Conservation (phyloP, 2,113 vertebrate genomes). For the Corythaeola cristata region DNA sequence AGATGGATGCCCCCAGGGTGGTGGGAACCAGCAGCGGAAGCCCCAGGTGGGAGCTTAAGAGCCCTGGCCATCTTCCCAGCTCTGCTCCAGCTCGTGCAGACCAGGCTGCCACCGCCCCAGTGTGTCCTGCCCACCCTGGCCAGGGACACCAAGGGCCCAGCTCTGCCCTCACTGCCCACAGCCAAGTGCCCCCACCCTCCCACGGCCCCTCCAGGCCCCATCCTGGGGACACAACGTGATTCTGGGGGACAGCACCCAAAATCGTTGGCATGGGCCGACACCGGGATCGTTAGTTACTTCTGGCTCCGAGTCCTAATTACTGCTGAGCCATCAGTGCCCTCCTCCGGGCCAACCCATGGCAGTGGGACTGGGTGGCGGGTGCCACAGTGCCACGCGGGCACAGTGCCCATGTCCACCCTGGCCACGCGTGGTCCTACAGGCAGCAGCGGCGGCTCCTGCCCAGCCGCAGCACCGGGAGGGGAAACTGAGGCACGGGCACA, state of each 20-base stretch:
- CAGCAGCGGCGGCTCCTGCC: neutral
- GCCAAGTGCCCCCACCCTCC: no score
- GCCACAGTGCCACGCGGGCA: neutral
- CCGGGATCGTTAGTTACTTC: rapidly evolving
- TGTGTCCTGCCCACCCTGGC: neutral
- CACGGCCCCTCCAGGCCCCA: no score
- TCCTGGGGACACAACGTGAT: neutral
- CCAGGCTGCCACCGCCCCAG: neutral
- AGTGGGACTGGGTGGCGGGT: rapidly evolving
- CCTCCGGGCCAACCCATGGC: rapidly evolving
- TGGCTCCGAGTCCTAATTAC: neutral
- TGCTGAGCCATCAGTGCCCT: neutral
- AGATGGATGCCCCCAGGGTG: neutral
- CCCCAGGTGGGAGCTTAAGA: neutral
- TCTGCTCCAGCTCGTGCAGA: neutral
- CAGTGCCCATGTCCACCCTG: neutral
- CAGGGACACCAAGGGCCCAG: neutral
- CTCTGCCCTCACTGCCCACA: neutral
- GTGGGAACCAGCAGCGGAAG: neutral
- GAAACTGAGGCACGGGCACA: neutral
- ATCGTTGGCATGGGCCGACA: rapidly evolving
- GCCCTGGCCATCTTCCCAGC: no score
- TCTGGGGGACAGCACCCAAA: neutral
- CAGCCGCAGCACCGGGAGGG: rapidly evolving
- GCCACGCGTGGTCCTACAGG: rapidly evolving